phyloP scores from a whole-genome alignment of 1,140 invertebrate genomes.

The Colletes latitarsis region DNA sequence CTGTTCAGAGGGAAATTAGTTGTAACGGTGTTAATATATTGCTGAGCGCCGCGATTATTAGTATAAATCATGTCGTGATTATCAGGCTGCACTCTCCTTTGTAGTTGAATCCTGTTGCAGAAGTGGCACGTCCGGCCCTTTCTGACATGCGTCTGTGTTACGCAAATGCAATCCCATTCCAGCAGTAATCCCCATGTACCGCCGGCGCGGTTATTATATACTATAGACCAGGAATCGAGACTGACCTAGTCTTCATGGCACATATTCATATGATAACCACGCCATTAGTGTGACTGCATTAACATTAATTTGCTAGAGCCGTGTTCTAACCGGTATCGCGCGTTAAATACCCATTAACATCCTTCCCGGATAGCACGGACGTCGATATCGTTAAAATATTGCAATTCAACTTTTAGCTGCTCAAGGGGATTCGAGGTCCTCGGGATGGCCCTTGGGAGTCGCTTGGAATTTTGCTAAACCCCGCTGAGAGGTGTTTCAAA shows the following conservation, averaged over 20 bases:
- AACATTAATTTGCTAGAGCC: constrained; percentile 36
- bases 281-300: constrained; percentile 52
- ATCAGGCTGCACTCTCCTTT: constrained; percentile 10
- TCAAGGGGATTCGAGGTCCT: background rate
- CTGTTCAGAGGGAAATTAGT: background rate
- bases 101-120: background rate
- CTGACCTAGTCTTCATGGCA: constrained; percentile 57
- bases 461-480: background rate
- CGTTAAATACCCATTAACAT: constrained; percentile 31
- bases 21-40: background rate
- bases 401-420: background rate
- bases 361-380: background rate
- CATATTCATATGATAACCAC: constrained; percentile 64
- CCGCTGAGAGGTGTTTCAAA: constrained; percentile 12
- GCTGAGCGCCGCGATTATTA: background rate
- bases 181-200: constrained; percentile 25
- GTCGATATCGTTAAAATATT: constrained; percentile 24
- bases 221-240: constrained; percentile 42
- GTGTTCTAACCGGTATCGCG: background rate
- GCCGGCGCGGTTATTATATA: constrained; percentile 33
- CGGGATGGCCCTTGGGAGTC: background rate
- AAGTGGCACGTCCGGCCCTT: constrained; percentile 38
- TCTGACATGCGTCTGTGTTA: constrained; percentile 41
- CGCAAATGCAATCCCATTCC: constrained; percentile 56
- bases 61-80: background rate